These are phyloP conservation scores for Aulostomus chinensis DNA, from an alignment of 2,797 vertebrate species.

Conservation along the genomic window DNA sequence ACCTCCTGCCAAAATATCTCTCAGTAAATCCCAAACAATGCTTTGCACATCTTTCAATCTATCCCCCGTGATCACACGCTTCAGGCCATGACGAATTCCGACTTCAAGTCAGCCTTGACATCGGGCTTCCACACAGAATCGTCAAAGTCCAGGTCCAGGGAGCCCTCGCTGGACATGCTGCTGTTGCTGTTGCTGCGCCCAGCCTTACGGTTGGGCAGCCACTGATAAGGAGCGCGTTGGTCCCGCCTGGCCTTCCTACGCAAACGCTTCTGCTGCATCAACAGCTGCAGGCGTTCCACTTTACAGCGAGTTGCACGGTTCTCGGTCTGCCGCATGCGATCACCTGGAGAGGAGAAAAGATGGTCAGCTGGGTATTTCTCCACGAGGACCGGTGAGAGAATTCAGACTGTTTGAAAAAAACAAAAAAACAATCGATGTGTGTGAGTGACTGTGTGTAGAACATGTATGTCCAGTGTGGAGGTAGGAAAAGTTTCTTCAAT, in stretches of 20 bases:
- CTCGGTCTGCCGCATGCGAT: slow-evolving; percentile 94
- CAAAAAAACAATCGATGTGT: too few species aligned
- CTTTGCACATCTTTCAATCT: slow-evolving; percentile 34
- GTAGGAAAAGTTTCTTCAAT: too few species aligned
- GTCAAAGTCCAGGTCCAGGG: slow-evolving; percentile 95
- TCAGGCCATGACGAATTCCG: slow-evolving; percentile 95
- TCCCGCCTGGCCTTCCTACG: slow-evolving; percentile 93
- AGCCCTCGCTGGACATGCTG: slow-evolving; percentile 90
- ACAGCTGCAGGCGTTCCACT: slow-evolving; percentile 94
- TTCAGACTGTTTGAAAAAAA: too few species aligned
- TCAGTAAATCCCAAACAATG: slow-evolving; percentile 52
- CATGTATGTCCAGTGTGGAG: too few species aligned
- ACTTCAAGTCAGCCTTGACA: slow-evolving; percentile 96
- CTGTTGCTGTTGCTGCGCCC: slow-evolving; percentile 93
- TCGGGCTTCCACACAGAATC: slow-evolving; percentile 97
- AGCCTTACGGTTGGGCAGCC: slow-evolving; percentile 92
- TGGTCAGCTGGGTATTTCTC: slow-evolving; percentile 7
- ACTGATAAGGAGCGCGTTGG: slow-evolving; percentile 90
- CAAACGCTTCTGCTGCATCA: slow-evolving; percentile 96
- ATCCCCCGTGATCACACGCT: slow-evolving; percentile 1
- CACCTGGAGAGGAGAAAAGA: slow-evolving; percentile 75
- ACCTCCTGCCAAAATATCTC: slow-evolving; percentile 41
- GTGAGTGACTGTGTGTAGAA: slow-evolving; percentile 36
- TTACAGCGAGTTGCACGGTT: slow-evolving; percentile 97
- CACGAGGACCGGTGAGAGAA: too few species aligned